Evolutionary conservation across 2,888 invertebrate genomes (phyloP), one percentile per base, ranked within the genome.

Genomic region (Pocota personata): DNA sequence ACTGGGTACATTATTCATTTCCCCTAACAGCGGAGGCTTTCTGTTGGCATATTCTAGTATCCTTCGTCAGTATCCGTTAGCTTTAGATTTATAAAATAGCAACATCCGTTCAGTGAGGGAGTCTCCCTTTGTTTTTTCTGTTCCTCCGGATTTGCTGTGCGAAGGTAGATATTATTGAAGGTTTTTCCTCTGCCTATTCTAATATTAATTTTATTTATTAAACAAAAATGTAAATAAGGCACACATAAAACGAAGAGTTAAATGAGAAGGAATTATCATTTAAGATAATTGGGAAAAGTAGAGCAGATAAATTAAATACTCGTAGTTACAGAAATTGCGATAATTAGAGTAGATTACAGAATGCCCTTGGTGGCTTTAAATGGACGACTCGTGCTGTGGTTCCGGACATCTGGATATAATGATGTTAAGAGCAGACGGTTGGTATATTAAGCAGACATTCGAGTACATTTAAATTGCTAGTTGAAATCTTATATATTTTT

Each of bases 141-240:
- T 16, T 24, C 21, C n/a, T n/a, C 16, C 2, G 16, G 3, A 12
- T 14, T 16, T 32, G 19, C 30, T 32, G 14, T 27, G n/a, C 16
- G 27, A 10, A 37, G 30, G 35, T 35, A 37, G 30, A 27, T 35
- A 16, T 48, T 43, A 21, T 32, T 77, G 30, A 37, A 27, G 50
- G 12, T 14, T n/a, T 37, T 52, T 46, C 10, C 12, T 57, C 27
- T 8, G n/a, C 40, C 6, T 64, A 52, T 71, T 66, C 30, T 21
- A 27, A 52, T 50, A 64, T 58, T 60, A 79, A 75, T 79, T 84
- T 79, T 57, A 67, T 83, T 83, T 78, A 72, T 72, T 19, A 55
- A 66, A 77, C 10, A 64, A 66, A 64, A 76, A 40, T 35, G 30
- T 48, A 69, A 82, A 57, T 40, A 14, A 30, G 16, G 40, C 40